Base-by-base conservation (phyloP, 2,888 invertebrate species). In the Microctonus aethiopoides region DNA sequence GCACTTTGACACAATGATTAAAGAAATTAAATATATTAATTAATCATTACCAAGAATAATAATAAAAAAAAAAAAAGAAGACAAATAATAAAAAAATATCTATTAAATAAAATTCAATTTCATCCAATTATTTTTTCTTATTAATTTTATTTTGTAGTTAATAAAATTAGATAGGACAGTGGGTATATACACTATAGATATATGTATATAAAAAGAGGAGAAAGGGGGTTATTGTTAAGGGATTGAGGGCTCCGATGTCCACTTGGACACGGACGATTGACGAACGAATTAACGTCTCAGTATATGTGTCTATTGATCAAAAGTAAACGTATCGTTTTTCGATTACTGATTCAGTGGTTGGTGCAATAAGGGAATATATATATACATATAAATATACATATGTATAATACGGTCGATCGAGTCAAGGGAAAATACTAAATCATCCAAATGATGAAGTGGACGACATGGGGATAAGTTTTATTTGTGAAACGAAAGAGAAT, bases 251-350 rank as follows among this genome's bases (percentile, higher is more conserved):
- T 56, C 56, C 56, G 29, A 56, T 73, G 70, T 71, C 73, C 41
- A 62, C 34, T 41, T 57, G 68, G 74, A 68, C 72, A 73, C 68
- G 57, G 72, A 56, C 74, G 71, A 76, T 76, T 76, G 72, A 71
- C 72, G 67, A 59, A 54, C 68, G 70, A 76, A 46, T 46, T 46
- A 46, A 20, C 46, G 46, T 46, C 74, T 72, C 71, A 71, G 54
- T 70, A 52, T 64, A 51, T 63, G 26, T 46, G 46, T 26, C 29
- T 3, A 59, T 62, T 41, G 46, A 64, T 75, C 75, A 78, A 80
- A 80, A 72, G 74, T 77, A 78, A 82, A 78, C 80, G 77, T 81
- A 81, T 82, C 79, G 79, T 75, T 79, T 79, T 79, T 75, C 76
- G 72, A 68, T 72, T 72, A 61, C n/a, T n/a, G 65, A 59, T 64